These are phyloP conservation scores for Trachelus iudaicus DNA, from an alignment of 2,888 invertebrate species.

Conservation along the genomic window DNA sequence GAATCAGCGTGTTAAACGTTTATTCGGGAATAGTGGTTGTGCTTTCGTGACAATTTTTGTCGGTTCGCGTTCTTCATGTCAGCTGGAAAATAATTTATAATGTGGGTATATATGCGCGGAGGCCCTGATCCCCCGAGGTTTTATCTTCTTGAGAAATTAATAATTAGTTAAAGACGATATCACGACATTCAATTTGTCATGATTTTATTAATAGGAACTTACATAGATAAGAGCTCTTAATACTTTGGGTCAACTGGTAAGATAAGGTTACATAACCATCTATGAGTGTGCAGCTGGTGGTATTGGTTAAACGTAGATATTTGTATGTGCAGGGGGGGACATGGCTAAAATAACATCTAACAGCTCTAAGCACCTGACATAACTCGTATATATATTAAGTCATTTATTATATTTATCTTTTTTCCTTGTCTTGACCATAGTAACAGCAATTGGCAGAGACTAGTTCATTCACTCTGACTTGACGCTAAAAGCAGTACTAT, in stretches of 20 bases:
- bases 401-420: not conserved
- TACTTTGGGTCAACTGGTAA: slow-evolving; percentile 29
- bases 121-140: not conserved
- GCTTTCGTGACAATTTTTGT: not conserved
- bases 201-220: not conserved
- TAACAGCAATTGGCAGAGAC: not conserved
- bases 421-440: not conserved
- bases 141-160: not conserved
- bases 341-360: not conserved
- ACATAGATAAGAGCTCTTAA: slow-evolving; percentile 13
- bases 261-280: slow-evolving; percentile 38
- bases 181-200: not conserved
- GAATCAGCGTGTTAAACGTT: too few relatives aligned
- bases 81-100: not conserved
- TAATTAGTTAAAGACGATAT: not conserved
- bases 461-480: not conserved
- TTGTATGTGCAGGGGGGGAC: not conserved
- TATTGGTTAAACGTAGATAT: slow-evolving; percentile 21
- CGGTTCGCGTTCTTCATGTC: not conserved
- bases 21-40: not conserved
- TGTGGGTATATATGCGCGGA: not conserved
- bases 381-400: not conserved
- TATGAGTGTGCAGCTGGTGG: slow-evolving; percentile 7
- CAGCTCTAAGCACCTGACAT: not conserved
- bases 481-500: not conserved